Percentiles rank a stretch among this genome's conserved stretches.
Conservation (phyloP, 2,113 vertebrate species). For the Rissa tridactyla region DNA sequence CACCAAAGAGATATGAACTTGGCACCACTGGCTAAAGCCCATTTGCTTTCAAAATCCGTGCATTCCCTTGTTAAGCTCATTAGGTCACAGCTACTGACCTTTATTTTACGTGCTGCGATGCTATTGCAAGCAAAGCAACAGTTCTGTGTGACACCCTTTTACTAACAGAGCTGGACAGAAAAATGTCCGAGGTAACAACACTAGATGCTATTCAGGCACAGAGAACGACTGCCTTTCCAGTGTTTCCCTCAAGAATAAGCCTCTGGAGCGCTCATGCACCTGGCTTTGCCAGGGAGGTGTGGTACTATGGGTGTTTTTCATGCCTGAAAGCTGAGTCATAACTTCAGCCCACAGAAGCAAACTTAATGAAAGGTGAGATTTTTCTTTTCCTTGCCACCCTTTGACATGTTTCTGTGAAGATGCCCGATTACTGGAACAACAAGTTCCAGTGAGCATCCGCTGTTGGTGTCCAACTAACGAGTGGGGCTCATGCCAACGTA, state of each 20-base stretch:
- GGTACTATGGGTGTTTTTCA: constrained; percentile 40
- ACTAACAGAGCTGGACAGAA: constrained; percentile 27
- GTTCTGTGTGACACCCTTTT: background rate
- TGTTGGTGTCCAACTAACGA: background rate
- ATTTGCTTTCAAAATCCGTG: background rate
- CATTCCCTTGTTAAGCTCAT: background rate
- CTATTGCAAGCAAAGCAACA: background rate
- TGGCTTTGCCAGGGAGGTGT: constrained; percentile 37
- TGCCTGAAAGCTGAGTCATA: constrained; percentile 53
- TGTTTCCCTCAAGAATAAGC: constrained; percentile 30
- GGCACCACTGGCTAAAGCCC: background rate
- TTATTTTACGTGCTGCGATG: background rate
- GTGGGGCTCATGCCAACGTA: background rate
- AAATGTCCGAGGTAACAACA: constrained; percentile 23
- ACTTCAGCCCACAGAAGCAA: constrained; percentile 42
- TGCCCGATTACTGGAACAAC: constrained; percentile 25
- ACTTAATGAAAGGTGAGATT: constrained; percentile 43
- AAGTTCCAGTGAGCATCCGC: background rate
- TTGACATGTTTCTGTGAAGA: constrained; percentile 22
- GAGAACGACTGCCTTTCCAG: constrained; percentile 34
- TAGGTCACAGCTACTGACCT: background rate
- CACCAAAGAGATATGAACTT: background rate
- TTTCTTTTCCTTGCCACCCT: constrained; percentile 35
- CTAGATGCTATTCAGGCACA: constrained; percentile 37
- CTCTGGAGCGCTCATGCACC: constrained; percentile 33